Percentiles rank a stretch among this genome's conserved stretches.
phyloP scores from a whole-genome alignment of 2,888 invertebrate species.

The Drosophila sordidapex region DNA sequence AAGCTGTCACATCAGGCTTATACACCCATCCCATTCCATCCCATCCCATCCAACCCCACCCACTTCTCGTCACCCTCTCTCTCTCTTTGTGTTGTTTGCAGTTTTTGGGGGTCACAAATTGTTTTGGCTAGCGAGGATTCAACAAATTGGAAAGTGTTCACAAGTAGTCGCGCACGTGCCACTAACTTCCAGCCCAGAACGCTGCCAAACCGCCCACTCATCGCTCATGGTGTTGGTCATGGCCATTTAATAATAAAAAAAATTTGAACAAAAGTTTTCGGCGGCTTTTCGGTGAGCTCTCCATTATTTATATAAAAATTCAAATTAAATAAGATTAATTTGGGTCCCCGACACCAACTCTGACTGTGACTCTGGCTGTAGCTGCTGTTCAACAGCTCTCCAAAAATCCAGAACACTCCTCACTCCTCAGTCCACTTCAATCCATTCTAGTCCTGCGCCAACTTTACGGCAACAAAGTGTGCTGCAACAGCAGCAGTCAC shows the following conservation, averaged over 20 bases:
- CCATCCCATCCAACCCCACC: neutral
- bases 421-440: neutral
- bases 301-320: constrained; percentile 81
- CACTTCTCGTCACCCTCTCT: neutral
- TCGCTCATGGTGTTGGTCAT: constrained; percentile 33
- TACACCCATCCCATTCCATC: neutral
- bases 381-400: constrained; percentile 18
- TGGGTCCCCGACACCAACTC: neutral
- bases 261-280: constrained; percentile 72
- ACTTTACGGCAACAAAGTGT: constrained; percentile 33
- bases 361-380: constrained; percentile 15
- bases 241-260: constrained; percentile 72
- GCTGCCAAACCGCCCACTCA: constrained; percentile 24
- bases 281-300: constrained; percentile 49
- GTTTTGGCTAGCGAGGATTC: constrained; percentile 70
- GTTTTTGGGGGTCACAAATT: constrained; percentile 72
- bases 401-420: neutral
- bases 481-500: constrained; percentile 28
- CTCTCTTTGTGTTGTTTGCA: constrained; percentile 52
- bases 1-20: constrained; percentile 10
- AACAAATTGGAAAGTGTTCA: constrained; percentile 81
- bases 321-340: constrained; percentile 84
- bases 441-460: neutral
- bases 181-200: constrained; percentile 16
- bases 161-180: constrained; percentile 73